These are phyloP conservation scores for Gerris buenoi DNA, from an alignment of 1,140 invertebrate genomes.

Conservation along the genomic window DNA sequence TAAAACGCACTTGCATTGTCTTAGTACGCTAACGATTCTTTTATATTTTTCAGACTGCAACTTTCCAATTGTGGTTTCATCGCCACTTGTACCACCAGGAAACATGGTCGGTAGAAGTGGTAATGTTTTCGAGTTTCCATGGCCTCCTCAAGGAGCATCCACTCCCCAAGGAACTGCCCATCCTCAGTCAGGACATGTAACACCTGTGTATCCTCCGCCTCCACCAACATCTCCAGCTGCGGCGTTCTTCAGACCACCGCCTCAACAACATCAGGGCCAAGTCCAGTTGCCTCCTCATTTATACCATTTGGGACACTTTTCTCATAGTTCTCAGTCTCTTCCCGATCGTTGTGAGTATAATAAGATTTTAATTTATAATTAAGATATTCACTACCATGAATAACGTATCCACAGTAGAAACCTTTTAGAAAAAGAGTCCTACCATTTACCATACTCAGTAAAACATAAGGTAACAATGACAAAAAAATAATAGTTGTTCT, in stretches of 20 bases:
- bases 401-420: too few relatives aligned
- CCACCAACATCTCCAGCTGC: not conserved
- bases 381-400: not conserved
- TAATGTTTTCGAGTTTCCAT: not conserved
- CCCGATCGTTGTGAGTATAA: constrained; percentile 9
- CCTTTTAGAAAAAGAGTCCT: too few relatives aligned
- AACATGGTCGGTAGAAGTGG: not conserved
- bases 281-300: constrained; percentile 3
- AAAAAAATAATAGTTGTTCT: too few relatives aligned
- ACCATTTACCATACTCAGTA: too few relatives aligned
- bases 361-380: not conserved
- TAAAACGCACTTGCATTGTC: too few relatives aligned
- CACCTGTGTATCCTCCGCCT: not conserved
- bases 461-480: too few relatives aligned
- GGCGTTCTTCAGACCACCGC: not conserved
- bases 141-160: not conserved
- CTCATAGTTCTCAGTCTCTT: constrained; percentile 11
- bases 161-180: not conserved
- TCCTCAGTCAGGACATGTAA: not conserved
- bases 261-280: not conserved
- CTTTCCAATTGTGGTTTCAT: not conserved
- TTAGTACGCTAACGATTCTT: too few relatives aligned
- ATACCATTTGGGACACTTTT: constrained; percentile 6
- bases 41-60: not conserved
- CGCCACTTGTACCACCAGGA: not conserved